Conservation (phyloP, 2,113 vertebrate species). For the Psittacula cyanocephala region DNA sequence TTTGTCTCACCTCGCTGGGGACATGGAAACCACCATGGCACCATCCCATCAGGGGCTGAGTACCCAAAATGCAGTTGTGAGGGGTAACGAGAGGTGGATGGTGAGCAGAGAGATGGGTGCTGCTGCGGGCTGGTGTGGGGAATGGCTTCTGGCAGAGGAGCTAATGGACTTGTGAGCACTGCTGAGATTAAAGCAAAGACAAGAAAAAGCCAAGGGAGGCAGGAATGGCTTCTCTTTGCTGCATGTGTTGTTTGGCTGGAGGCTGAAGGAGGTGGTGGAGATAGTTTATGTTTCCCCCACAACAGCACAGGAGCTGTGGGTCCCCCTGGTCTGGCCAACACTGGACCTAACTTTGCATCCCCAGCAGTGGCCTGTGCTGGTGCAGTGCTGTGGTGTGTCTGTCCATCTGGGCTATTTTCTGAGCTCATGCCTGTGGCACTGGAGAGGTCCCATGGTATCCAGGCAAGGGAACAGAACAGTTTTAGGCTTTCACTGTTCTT, state of each 20-base stretch:
- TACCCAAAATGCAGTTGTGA: not conserved
- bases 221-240: not conserved
- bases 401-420: not conserved
- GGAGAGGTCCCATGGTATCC: not conserved
- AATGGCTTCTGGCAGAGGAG: not conserved
- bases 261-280: not conserved
- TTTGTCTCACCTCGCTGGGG: not conserved
- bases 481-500: not conserved
- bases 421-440: not conserved
- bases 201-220: not conserved
- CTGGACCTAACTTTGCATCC: not conserved
- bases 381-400: fast-evolving
- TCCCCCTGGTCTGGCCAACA: not conserved
- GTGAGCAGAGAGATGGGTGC: not conserved
- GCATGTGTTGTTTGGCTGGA: not conserved
- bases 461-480: not conserved
- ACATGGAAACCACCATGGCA: not conserved
- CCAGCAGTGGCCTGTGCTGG: fast-evolving
- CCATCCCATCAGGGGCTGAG: fast-evolving
- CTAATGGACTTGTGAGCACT: not conserved
- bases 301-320: not conserved
- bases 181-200: not conserved
- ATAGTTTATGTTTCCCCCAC: not conserved
- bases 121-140: not conserved
- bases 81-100: not conserved